phyloP scores from a whole-genome alignment of 2,888 invertebrate genomes.

The Hartigia nigra region DNA sequence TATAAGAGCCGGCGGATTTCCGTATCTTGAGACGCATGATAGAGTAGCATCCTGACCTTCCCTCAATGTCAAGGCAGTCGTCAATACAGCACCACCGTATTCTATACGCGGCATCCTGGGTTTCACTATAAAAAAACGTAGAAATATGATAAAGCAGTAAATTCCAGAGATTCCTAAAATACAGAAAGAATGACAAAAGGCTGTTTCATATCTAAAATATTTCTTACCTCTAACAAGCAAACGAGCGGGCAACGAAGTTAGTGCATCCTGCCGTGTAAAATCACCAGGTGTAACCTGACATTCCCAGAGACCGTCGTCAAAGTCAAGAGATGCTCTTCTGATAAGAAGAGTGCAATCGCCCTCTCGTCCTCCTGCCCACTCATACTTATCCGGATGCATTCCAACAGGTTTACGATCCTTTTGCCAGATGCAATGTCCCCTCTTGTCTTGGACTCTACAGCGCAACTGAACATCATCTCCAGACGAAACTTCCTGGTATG shows the following conservation, averaged over 20 bases:
- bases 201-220: not conserved
- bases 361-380: constrained; percentile 78
- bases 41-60: constrained; percentile 70
- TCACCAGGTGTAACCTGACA: constrained; percentile 93
- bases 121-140: constrained; percentile 71
- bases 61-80: constrained; percentile 51
- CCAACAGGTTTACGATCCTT: constrained; percentile 92
- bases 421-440: constrained; percentile 92
- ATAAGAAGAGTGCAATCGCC: constrained; percentile 90
- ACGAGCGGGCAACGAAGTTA: constrained; percentile 85
- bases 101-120: constrained; percentile 83
- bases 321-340: constrained; percentile 82
- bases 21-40: constrained; percentile 89
- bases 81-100: constrained; percentile 76
- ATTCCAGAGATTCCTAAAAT: not conserved
- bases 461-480: constrained; percentile 84
- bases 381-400: constrained; percentile 88
- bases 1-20: constrained; percentile 89
- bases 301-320: constrained; percentile 92
- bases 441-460: constrained; percentile 87
- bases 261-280: constrained; percentile 76
- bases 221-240: constrained; percentile 83
- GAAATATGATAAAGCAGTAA: not conserved
- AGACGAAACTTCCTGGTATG: constrained; percentile 89
- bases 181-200: not conserved